Conservation (phyloP, 2,797 vertebrate species). For the Cossypha caffra region DNA sequence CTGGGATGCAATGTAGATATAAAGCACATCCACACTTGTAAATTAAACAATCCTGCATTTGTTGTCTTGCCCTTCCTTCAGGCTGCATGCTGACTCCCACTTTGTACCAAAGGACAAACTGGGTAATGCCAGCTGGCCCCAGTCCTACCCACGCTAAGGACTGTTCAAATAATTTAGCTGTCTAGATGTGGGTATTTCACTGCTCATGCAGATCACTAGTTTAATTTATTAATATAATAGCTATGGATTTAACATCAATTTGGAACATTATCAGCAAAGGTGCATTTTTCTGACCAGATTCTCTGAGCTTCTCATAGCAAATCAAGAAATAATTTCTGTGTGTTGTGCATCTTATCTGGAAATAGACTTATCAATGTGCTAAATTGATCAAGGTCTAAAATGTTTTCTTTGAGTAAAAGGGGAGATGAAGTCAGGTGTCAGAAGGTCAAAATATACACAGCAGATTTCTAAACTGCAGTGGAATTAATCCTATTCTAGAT, state of each 20-base stretch:
- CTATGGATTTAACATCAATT: not conserved
- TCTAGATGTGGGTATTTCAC: not conserved
- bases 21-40: not conserved
- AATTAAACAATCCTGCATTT: not conserved
- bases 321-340: not conserved
- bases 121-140: not conserved
- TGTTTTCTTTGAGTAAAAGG: not conserved
- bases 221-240: not conserved
- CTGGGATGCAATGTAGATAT: not conserved
- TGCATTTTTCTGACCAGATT: not conserved
- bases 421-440: not conserved
- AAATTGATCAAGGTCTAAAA: not conserved
- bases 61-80: not conserved
- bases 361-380: not conserved
- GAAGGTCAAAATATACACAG: not conserved
- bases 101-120: not conserved
- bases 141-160: not conserved
- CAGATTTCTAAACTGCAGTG: not conserved
- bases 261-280: not conserved
- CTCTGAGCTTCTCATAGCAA: not conserved
- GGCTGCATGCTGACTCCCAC: not conserved
- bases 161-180: not conserved
- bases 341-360: not conserved
- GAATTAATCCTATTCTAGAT: not conserved
- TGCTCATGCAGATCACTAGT: not conserved